A percentile compares a stretch with the other conserved stretches of the same genome.
These are phyloP conservation scores for Orthosia cruda DNA, from an alignment of 2,888 invertebrate genomes.

Conservation along the genomic window DNA sequence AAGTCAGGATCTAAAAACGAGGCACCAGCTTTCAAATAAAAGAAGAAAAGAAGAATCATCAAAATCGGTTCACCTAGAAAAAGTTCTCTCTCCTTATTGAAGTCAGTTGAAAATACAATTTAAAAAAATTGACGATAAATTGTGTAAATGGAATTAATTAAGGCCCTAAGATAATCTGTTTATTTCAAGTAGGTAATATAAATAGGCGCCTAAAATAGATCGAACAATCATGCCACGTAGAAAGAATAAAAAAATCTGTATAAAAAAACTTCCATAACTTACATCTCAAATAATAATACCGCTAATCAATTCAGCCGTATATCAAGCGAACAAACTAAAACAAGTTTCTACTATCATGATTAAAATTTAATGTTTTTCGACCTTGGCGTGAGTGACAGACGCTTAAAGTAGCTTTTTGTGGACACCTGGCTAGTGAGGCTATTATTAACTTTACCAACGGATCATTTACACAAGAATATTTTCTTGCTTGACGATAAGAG, in stretches of 20 bases:
- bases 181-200: too few relatives aligned
- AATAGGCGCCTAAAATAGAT: neutral
- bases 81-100: too few relatives aligned
- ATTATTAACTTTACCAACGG: constrained; percentile 36
- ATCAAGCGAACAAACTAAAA: constrained; percentile 32
- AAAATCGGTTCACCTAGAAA: too few relatives aligned
- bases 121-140: too few relatives aligned
- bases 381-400: constrained; percentile 62
- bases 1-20: too few relatives aligned
- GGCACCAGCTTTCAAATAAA: too few relatives aligned
- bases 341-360: constrained; percentile 53
- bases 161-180: too few relatives aligned
- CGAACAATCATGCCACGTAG: constrained; percentile 4
- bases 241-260: neutral
- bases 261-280: neutral
- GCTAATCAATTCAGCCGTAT: constrained; percentile 43
- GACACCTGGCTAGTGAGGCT: constrained; percentile 54
- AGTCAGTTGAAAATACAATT: too few relatives aligned
- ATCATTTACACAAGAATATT: constrained; percentile 6
- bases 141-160: too few relatives aligned
- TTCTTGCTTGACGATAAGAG: neutral
- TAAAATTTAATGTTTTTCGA: constrained; percentile 60
- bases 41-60: too few relatives aligned
- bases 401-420: constrained; percentile 58
- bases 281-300: constrained; percentile 20